A percentile compares a stretch with the other conserved stretches of the same genome.
phyloP scores from a whole-genome alignment of 2,888 invertebrate species.

The Congeria kusceri region DNA sequence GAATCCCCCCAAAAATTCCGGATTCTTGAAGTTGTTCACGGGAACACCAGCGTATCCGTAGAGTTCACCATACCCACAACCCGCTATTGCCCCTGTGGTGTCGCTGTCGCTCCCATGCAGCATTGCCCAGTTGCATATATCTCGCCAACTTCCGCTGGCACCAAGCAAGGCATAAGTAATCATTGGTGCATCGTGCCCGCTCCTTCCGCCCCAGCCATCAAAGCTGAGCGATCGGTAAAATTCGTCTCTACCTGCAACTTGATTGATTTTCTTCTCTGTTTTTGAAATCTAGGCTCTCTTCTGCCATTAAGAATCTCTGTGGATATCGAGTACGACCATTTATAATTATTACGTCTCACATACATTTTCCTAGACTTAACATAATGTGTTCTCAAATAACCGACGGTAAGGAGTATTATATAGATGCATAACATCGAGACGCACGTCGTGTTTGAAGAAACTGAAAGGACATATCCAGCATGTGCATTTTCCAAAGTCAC shows the following conservation, averaged over 20 bases:
- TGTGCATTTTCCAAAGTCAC: slow-evolving; percentile 42
- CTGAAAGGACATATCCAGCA: slow-evolving; percentile 53
- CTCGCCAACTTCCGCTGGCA: slow-evolving; percentile 75
- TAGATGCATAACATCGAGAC: slow-evolving; percentile 44
- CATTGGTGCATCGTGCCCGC: slow-evolving; percentile 84
- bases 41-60: slow-evolving; percentile 82
- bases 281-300: slow-evolving; percentile 75
- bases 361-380: no score
- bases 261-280: slow-evolving; percentile 70
- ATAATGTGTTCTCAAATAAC: no score
- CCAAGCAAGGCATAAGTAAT: slow-evolving; percentile 83
- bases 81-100: slow-evolving; percentile 83
- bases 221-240: slow-evolving; percentile 80
- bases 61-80: slow-evolving; percentile 81
- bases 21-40: slow-evolving; percentile 70
- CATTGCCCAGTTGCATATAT: slow-evolving; percentile 79
- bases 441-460: slow-evolving; percentile 24
- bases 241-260: slow-evolving; percentile 79
- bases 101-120: slow-evolving; percentile 84
- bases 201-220: slow-evolving; percentile 83
- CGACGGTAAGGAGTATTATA: no score
- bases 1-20: slow-evolving; percentile 6
- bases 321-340: slow-evolving; percentile 74
- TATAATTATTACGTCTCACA: no score
- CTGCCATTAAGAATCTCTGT: slow-evolving; percentile 73